Evolutionary conservation across 2,797 vertebrate genomes (phyloP).

Genomic region (Choloepus didactylus): DNA sequence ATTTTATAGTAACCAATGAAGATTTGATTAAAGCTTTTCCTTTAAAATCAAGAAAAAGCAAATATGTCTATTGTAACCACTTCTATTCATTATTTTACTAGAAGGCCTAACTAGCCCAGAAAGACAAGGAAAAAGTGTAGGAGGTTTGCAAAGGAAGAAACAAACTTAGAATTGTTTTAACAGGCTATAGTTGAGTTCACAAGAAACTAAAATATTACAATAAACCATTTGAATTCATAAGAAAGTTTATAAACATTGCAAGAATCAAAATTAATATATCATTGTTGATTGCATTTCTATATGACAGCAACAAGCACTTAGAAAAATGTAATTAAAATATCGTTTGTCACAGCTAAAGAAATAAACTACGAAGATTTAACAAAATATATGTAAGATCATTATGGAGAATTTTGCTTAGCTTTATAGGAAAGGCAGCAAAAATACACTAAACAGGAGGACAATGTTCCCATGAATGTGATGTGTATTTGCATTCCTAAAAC

Average conservation of each 20-base stretch:
- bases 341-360: constrained; percentile 2
- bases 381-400: not conserved
- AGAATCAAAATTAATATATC: constrained; percentile 39
- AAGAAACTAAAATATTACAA: not conserved
- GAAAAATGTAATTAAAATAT: not conserved
- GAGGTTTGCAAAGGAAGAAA: not conserved
- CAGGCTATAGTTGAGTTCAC: not conserved
- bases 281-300: not conserved
- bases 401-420: not conserved
- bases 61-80: not conserved
- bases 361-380: constrained; percentile 21
- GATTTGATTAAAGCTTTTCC: not conserved
- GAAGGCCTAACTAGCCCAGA: not conserved
- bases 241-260: not conserved
- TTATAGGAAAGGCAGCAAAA: not conserved
- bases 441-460: not conserved
- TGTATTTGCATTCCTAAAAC: not conserved
- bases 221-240: constrained; percentile 20
- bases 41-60: constrained; percentile 41
- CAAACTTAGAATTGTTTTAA: not conserved
- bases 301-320: not conserved
- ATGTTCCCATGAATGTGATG: not conserved
- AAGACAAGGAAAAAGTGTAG: not conserved
- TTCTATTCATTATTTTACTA: not conserved
- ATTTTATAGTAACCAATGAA: not conserved